Evolutionary conservation across 30 jellyfish, hydroid and myxozoan species (phyloP), one percentile per base, ranked within the genome.

Genomic region (Rhopilema esculentum): DNA sequence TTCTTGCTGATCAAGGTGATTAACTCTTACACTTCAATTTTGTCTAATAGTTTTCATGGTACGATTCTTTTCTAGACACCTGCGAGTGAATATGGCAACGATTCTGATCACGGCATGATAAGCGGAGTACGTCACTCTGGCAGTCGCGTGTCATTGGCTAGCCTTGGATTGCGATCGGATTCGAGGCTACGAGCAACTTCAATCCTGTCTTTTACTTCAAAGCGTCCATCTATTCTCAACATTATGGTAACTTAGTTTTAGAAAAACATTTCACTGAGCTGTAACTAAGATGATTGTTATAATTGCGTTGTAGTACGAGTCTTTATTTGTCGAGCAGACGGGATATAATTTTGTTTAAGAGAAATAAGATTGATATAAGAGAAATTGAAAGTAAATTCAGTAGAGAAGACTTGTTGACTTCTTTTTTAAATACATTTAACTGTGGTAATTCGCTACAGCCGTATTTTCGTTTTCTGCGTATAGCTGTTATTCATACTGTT

Each of bases 81-180:
- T 18, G 92, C 82, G 33, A 88, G 96, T 79, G 96, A 88, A 29
- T 88, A 26, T 57, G 96, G 96, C 21, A 80, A 79, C 62, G 96
- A 88, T 7, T 88, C 96, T 27, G 96, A 88, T 16, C 87, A 69
- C 29, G 88, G 91, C 26, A 51, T 27, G 64, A 12, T 33, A 1
- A 52, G 66, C 0, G 72, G 85, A 16, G 68, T 72, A 1, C 87
- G 91, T 0, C 72, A 27, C 21, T 79, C 91, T 4, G 90, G 91
- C 26, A 79, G 91, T 28, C 82, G 96, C 29, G 77, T 88, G 20
- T 88, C 96, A 0, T 31, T 79, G n/a, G 73, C 90, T 27, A 88
- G 91, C 49, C 53, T 87, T 76, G 95, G 95, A 12, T 32, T 87
- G 57, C 82, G 84, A 27, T 20, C 84, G n/a, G 96, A 79, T 22